Evolutionary conservation across 2,888 invertebrate species (phyloP), one percentile per base, ranked within the genome.

Genomic region (Luffia ferchaultella): DNA sequence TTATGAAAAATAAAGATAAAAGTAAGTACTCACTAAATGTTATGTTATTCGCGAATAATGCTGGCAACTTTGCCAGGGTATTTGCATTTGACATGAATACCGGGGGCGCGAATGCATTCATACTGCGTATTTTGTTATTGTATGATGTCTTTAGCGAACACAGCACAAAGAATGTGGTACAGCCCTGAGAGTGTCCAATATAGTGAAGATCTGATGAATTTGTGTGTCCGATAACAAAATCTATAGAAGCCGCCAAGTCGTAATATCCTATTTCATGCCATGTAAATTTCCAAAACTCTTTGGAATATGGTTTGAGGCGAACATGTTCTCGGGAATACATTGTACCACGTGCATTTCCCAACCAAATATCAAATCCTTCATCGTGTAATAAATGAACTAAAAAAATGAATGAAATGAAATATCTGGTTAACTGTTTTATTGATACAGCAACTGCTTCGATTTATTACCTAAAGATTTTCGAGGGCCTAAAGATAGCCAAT

Each of bases 191-290:
- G 62, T 90, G 89, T 0, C 89, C 90, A 2, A 88, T 63, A 63
- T 88, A 90, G 54, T 78, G 76, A 1, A 91, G 49, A 46, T 85
- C 70, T 2, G 72, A 50, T 45, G 80, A 70, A 0, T 76, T 71
- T 0, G 88, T 87, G 2, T 55, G 49, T 1, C 58, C 47, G 7
- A 82, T 50, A 7, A 87, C 75, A 59, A 85, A 79, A 60, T 91
- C 86, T 16, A 92, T 82, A 68, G 85, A 86, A 0, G 89, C 87
- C 3, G 90, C 88, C 2, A 91, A 55, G 63, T 92, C 91, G 57
- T 80, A 79, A 15, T 65, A 56, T 0, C 88, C 90, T 70, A 90
- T 88, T 59, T 91, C 87, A 60, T 90, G 86, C 82, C 86, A 90
- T 55, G 88, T 88, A 61, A 54, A 68, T 7, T 53, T 49, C 60